phyloP scores from a whole-genome alignment of 2,888 invertebrate species.

The Ectobius pallidus region DNA sequence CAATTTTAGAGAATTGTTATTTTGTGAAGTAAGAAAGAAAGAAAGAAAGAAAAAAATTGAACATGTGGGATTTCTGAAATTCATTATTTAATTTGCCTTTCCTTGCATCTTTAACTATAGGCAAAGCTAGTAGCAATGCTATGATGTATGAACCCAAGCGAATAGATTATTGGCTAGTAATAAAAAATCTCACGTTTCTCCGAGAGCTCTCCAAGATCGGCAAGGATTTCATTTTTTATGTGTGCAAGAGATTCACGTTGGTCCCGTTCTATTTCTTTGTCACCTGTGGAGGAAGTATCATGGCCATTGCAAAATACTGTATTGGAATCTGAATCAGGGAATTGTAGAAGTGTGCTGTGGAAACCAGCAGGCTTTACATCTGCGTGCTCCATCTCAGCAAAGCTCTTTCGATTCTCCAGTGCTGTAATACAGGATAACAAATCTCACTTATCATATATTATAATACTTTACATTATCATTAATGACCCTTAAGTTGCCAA shows the following conservation, averaged over 20 bases:
- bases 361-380: constrained; percentile 49
- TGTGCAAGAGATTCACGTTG: constrained; percentile 37
- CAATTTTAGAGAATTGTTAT: too few species aligned
- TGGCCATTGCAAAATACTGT: constrained; percentile 43
- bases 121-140: too few species aligned
- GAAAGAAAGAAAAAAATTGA: too few species aligned
- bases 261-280: constrained; percentile 7
- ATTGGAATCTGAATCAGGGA: constrained; percentile 32
- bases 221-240: constrained; percentile 43
- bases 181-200: constrained; percentile 5
- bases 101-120: too few species aligned
- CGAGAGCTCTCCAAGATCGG: constrained; percentile 23
- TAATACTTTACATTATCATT: too few species aligned
- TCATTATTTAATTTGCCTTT: too few species aligned
- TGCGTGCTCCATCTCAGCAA: constrained; percentile 51
- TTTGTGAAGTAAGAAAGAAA: too few species aligned
- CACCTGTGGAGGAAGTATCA: constrained; percentile 14
- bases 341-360: constrained; percentile 36
- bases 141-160: too few species aligned
- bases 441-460: too few species aligned
- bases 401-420: constrained; percentile 50
- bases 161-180: too few species aligned
- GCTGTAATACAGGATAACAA: constrained; percentile 34
- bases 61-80: too few species aligned
- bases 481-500: too few species aligned